Conservation (phyloP, 2,888 invertebrate species). For the Euplexia lucipara region DNA sequence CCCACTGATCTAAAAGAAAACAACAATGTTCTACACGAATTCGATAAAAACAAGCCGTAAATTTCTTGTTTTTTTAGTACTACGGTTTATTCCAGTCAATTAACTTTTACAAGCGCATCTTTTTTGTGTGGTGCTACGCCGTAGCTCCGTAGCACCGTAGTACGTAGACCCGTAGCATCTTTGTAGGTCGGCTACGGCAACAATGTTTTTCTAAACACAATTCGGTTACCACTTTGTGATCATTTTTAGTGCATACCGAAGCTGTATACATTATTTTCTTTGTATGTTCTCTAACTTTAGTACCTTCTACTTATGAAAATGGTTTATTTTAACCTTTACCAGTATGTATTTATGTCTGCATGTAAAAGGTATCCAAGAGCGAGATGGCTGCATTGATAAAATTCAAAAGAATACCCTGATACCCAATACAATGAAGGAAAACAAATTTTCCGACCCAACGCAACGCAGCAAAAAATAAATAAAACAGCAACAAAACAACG, state of each 20-base stretch:
- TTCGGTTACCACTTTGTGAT: slow-evolving; percentile 45
- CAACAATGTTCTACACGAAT: slow-evolving; percentile 60
- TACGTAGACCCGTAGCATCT: slow-evolving; percentile 64
- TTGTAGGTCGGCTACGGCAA: slow-evolving; percentile 65
- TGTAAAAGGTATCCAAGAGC: neutral
- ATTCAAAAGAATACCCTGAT: neutral
- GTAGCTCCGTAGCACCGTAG: slow-evolving; percentile 62
- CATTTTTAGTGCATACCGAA: slow-evolving; percentile 22
- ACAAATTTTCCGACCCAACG: slow-evolving; percentile 20
- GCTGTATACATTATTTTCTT: slow-evolving; percentile 21
- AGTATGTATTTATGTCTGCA: neutral
- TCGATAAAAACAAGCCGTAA: slow-evolving; percentile 65
- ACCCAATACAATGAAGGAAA: slow-evolving; percentile 8
- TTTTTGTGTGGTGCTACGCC: slow-evolving; percentile 69
- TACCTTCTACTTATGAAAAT: no score
- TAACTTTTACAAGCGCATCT: slow-evolving; percentile 72
- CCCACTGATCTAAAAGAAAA: slow-evolving; percentile 55
- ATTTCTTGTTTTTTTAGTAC: slow-evolving; percentile 63
- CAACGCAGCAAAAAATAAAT: slow-evolving; percentile 17
- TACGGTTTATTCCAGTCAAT: slow-evolving; percentile 70
- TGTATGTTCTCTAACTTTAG: neutral
- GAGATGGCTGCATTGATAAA: no score
- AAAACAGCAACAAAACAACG: slow-evolving; percentile 46
- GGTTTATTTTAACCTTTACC: neutral
- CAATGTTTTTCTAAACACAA: slow-evolving; percentile 57